Conservation (phyloP, 1,140 invertebrate species). For the Scaptodrosophila lebanonensis region DNA sequence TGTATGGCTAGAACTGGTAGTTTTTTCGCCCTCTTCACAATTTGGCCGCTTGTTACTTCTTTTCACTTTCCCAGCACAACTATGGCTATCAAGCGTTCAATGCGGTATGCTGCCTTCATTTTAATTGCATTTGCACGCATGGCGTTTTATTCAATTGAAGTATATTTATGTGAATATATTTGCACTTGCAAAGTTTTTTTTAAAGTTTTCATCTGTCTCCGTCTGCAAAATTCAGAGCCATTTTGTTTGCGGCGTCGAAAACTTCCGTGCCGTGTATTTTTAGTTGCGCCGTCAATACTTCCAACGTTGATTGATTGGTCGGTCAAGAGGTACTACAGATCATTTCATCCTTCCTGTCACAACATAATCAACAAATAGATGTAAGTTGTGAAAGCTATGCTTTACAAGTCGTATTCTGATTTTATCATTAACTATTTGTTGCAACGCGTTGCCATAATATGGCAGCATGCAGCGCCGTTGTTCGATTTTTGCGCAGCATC, state of each 20-base stretch:
- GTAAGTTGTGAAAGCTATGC: constrained; percentile 21
- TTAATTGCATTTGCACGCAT: constrained; percentile 11
- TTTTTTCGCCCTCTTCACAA: constrained; percentile 4
- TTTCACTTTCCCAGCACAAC: constrained; percentile 7
- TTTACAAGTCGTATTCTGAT: constrained; percentile 31
- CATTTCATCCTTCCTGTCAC: too few species aligned
- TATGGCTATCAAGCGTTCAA: constrained; percentile 19
- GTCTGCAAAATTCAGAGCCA: constrained; percentile 63
- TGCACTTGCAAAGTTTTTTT: constrained; percentile 28
- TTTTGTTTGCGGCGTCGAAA: constrained; percentile 58
- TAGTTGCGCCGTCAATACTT: too few species aligned
- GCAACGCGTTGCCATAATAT: constrained; percentile 46
- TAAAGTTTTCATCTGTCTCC: constrained; percentile 21
- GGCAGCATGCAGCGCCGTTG: constrained; percentile 30
- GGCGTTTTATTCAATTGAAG: constrained; percentile 6
- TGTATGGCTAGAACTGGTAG: constrained; percentile 21
- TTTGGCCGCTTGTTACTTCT: constrained; percentile 3
- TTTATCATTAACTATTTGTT: constrained; percentile 27
- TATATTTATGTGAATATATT: constrained; percentile 12
- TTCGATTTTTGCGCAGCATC: constrained; percentile 38
- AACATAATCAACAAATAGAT: constrained; percentile 9
- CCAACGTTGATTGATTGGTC: too few species aligned
- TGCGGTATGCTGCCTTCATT: constrained; percentile 6
- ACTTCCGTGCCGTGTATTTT: background rate
- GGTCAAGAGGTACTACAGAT: too few species aligned